Conservation (phyloP, 2,797 vertebrate genomes). For the Acanthis flammea region DNA sequence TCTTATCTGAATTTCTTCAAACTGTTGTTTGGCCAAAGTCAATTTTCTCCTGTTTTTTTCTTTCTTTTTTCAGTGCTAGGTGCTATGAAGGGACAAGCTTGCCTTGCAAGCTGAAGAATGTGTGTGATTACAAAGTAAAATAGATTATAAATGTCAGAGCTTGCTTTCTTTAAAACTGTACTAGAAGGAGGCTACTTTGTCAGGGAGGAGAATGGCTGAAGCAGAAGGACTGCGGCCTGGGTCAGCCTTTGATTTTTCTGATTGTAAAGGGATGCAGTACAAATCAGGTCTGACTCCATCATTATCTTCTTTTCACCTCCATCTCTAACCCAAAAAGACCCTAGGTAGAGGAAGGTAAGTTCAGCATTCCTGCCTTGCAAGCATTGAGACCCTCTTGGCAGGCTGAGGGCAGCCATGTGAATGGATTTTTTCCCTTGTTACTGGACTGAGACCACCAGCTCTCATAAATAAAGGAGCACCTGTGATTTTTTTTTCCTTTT, state of each 20-base stretch:
- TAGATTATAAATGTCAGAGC: neutral
- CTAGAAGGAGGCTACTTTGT: neutral
- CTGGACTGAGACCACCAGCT: neutral
- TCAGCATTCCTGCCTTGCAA: neutral
- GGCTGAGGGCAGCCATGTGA: neutral
- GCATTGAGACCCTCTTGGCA: neutral
- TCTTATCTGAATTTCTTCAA: neutral
- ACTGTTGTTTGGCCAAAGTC: neutral
- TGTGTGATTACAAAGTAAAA: neutral
- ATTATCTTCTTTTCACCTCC: neutral
- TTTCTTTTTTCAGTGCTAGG: neutral
- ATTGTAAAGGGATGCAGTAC: neutral
- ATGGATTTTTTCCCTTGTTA: neutral
- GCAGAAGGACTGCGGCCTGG: neutral
- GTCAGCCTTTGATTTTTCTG: neutral
- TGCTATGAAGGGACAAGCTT: neutral
- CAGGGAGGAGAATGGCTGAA: neutral
- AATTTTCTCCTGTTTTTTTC: neutral
- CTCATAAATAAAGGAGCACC: neutral
- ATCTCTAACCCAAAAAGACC: neutral
- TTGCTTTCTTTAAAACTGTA: neutral
- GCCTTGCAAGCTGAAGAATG: neutral
- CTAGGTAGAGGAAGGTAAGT: neutral
- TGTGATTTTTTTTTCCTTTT: accelerated
- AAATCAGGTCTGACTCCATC: neutral